Evolutionary conservation across 2,888 invertebrate species (phyloP).

Genomic region (Erpobdella octoculata): DNA sequence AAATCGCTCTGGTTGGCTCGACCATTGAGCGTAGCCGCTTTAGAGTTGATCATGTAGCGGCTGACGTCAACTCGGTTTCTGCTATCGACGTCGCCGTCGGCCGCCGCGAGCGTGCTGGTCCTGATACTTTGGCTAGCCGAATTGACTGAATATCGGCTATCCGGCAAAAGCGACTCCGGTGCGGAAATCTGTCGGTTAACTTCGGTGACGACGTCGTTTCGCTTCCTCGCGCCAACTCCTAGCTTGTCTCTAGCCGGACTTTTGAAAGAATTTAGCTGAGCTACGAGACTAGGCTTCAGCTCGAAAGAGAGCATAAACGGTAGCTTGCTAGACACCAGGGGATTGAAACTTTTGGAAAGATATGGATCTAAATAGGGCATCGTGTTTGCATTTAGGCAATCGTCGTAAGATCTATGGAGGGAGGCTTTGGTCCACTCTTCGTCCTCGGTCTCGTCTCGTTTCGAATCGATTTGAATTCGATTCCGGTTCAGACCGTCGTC

Average conservation of each 20-base stretch:
- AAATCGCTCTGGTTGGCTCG: too few species aligned
- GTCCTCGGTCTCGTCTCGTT: background rate
- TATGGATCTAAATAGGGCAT: background rate
- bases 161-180: background rate
- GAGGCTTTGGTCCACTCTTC: background rate
- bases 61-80: background rate
- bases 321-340: background rate
- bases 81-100: background rate
- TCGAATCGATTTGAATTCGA: too few species aligned
- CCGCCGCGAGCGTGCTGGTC: background rate
- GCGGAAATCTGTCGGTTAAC: background rate
- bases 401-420: background rate
- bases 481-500: too few species aligned
- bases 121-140: too few species aligned
- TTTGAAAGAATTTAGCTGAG: background rate
- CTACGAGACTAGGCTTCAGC: constrained; percentile 12
- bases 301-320: constrained; percentile 14
- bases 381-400: background rate
- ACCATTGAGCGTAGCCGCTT: too few species aligned
- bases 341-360: background rate
- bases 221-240: background rate
- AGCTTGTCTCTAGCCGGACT: background rate
- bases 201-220: background rate
- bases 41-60: constrained; percentile 3
- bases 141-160: too few species aligned